Conservation (phyloP, 2,888 invertebrate species). For the Aleiodes alternator region DNA sequence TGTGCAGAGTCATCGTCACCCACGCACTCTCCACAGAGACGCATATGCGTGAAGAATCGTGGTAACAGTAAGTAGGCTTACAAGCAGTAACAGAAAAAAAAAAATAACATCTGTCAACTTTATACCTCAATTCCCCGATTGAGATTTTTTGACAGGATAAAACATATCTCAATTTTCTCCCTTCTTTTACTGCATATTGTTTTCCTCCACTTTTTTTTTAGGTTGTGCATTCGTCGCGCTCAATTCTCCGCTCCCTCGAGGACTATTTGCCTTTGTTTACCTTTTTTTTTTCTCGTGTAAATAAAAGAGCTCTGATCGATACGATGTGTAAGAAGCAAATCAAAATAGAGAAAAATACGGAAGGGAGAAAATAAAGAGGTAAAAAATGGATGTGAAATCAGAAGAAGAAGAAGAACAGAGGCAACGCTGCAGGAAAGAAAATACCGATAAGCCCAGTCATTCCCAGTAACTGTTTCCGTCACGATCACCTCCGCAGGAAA, state of each 20-base stretch:
- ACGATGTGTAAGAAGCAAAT: conserved; percentile 9
- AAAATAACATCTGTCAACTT: conserved; percentile 64
- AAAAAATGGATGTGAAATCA: conserved; percentile 24
- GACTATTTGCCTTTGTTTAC: neutral
- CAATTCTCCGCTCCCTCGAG: conserved; percentile 18
- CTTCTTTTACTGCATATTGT: conserved; percentile 6
- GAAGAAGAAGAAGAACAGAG: neutral
- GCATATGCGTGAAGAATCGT: conserved; percentile 69
- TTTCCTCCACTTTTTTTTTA: conserved; percentile 36
- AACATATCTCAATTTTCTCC: conserved; percentile 41
- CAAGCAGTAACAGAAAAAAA: conserved; percentile 49
- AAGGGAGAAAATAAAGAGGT: neutral
- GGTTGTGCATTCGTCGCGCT: conserved; percentile 34
- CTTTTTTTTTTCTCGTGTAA: neutral
- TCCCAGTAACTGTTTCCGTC: conserved; percentile 50
- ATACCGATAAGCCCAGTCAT: conserved; percentile 46
- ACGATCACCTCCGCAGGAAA: conserved; percentile 49
- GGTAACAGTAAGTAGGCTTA: conserved; percentile 37
- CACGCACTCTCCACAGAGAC: conserved; percentile 47
- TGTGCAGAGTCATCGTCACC: conserved; percentile 47
- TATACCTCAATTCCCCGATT: conserved; percentile 54
- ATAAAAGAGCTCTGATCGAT: conserved; percentile 23
- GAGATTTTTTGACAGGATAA: conserved; percentile 35
- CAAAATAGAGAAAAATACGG: conserved; percentile 3
- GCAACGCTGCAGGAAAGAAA: conserved; percentile 37